Percentiles rank a stretch among this genome's conserved stretches.
These are phyloP conservation scores for Callosobruchus maculatus DNA, from an alignment of 2,888 invertebrate genomes.

Conservation along the genomic window DNA sequence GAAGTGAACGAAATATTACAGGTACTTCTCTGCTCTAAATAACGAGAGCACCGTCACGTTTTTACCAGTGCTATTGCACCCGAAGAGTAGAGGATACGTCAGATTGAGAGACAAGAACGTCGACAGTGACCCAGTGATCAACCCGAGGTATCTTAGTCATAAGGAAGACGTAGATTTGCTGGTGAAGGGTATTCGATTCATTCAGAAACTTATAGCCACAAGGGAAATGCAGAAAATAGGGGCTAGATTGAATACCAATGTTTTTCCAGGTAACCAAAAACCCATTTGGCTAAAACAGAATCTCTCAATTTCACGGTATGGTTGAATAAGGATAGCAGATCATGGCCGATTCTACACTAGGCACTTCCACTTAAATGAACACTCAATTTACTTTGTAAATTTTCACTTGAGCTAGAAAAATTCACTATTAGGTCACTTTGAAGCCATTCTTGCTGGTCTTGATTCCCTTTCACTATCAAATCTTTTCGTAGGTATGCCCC, in stretches of 20 bases:
- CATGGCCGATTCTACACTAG: too few species aligned
- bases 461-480: too few species aligned
- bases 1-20: neutral
- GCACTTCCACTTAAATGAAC: too few species aligned
- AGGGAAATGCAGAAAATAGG: conserved; percentile 56
- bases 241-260: conserved; percentile 37
- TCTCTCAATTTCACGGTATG: too few species aligned
- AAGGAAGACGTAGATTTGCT: conserved; percentile 57
- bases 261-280: conserved; percentile 55
- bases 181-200: conserved; percentile 58
- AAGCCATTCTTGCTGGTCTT: too few species aligned
- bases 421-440: too few species aligned
- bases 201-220: conserved; percentile 57
- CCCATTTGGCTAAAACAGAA: too few species aligned
- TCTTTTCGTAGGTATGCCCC: too few species aligned
- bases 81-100: conserved; percentile 64
- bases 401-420: too few species aligned
- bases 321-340: too few species aligned
- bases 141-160: conserved; percentile 66
- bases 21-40: conserved; percentile 59
- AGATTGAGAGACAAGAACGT: conserved; percentile 56
- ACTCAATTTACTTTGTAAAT: too few species aligned
- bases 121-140: conserved; percentile 55
- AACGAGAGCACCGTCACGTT: conserved; percentile 56
- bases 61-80: conserved; percentile 65